Evolutionary conservation across 2,797 vertebrate genomes (phyloP).

Genomic region (Sebastes vulpes): DNA sequence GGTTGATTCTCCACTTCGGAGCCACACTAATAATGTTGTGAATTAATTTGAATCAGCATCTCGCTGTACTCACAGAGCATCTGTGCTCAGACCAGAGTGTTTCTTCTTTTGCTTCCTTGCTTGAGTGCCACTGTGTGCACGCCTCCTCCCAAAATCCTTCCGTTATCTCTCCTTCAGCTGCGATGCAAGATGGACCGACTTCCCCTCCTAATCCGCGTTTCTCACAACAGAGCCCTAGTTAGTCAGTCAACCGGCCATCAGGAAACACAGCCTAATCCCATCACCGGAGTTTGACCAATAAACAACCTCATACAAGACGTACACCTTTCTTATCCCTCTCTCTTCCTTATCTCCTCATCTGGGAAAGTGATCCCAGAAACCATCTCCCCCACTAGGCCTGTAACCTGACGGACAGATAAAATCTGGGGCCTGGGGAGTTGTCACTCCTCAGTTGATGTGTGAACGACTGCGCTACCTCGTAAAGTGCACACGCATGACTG

Average conservation of each 20-base stretch:
- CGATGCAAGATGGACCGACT: conserved; percentile 41
- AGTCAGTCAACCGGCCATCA: conserved; percentile 59
- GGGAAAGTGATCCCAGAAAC: conserved; percentile 58
- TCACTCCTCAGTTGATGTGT: conserved; percentile 74
- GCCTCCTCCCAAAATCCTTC: conserved; percentile 30
- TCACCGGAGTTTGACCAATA: conserved; percentile 46
- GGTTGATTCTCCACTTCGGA: background rate
- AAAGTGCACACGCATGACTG: conserved; percentile 79
- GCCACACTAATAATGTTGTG: conserved; percentile 11
- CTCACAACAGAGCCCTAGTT: conserved; percentile 63
- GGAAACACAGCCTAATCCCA: conserved; percentile 16
- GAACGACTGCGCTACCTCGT: conserved; percentile 67
- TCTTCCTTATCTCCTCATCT: conserved; percentile 75
- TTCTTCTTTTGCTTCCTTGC: conserved; percentile 33
- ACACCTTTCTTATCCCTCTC: conserved; percentile 40
- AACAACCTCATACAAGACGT: conserved; percentile 30
- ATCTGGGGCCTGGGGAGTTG: conserved; percentile 64
- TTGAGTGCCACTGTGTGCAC: conserved; percentile 21
- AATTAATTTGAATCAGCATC: conserved; percentile 2
- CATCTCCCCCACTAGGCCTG: conserved; percentile 40
- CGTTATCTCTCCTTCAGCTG: conserved; percentile 39
- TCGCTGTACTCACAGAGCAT: conserved; percentile 1
- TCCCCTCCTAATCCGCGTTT: conserved; percentile 51
- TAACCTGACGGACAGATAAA: conserved; percentile 72
- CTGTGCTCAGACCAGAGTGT: conserved; percentile 1